A percentile compares a stretch with the other conserved stretches of the same genome.
phyloP scores from a whole-genome alignment of 2,888 invertebrate species.

The Euzetes globulus region DNA sequence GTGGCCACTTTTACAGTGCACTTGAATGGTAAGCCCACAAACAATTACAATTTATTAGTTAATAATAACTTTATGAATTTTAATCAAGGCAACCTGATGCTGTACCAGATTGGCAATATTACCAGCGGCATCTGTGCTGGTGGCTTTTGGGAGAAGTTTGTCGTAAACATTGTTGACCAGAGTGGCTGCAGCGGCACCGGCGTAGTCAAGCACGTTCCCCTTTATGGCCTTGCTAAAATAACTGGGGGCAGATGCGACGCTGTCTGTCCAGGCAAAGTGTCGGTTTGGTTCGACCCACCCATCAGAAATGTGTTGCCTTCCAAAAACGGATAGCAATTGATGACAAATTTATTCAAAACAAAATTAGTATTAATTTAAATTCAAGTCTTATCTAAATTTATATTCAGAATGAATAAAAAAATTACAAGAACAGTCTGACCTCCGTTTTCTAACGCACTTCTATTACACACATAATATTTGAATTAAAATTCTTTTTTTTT shows the following conservation, averaged over 20 bases:
- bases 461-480: too few species aligned
- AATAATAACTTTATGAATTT: background rate
- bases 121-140: background rate
- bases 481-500: too few species aligned
- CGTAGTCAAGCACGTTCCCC: background rate
- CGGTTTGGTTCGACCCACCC: slow-evolving; percentile 12
- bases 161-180: background rate
- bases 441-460: too few species aligned
- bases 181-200: background rate
- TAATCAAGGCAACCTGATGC: background rate
- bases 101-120: background rate
- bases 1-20: background rate
- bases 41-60: background rate
- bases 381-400: too few species aligned
- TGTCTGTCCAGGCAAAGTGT: background rate
- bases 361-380: background rate
- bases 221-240: background rate
- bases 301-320: background rate
- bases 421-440: too few species aligned
- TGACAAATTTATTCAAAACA: background rate
- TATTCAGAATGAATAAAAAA: too few species aligned
- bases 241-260: background rate
- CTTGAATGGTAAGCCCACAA: background rate
- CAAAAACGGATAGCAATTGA: background rate
- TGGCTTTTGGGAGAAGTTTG: slow-evolving; percentile 3